These are phyloP conservation scores for Gandaritis pyraliata DNA, from an alignment of 2,888 invertebrate species.

Conservation along the genomic window DNA sequence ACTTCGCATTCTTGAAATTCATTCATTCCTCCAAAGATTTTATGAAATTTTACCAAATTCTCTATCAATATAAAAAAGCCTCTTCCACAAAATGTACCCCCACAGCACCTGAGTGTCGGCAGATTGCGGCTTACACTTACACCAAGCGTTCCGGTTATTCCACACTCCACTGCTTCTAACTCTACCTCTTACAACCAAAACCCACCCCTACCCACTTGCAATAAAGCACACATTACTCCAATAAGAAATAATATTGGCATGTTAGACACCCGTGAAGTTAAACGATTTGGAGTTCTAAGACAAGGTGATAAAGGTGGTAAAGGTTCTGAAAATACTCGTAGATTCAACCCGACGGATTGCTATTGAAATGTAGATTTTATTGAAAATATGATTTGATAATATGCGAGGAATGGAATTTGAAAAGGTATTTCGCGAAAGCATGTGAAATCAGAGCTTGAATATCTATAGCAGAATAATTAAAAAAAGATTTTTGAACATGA, in stretches of 20 bases:
- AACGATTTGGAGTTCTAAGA: slow-evolving; percentile 44
- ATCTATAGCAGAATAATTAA: too few relatives aligned
- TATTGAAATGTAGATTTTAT: slow-evolving; percentile 60
- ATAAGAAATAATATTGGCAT: slow-evolving; percentile 6
- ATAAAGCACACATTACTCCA: slow-evolving; percentile 40
- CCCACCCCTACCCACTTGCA: slow-evolving; percentile 38
- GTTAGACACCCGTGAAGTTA: slow-evolving; percentile 30
- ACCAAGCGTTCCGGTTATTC: slow-evolving; percentile 64
- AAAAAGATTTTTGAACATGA: too few relatives aligned
- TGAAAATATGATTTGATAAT: slow-evolving; percentile 61
- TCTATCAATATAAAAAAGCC: slow-evolving; percentile 44
- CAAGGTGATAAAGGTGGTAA: slow-evolving; percentile 33
- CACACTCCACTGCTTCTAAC: slow-evolving; percentile 47
- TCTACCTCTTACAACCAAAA: slow-evolving; percentile 36
- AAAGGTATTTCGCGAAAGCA: slow-evolving; percentile 34
- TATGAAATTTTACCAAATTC: background rate
- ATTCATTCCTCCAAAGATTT: too few relatives aligned
- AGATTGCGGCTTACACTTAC: slow-evolving; percentile 77
- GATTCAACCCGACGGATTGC: slow-evolving; percentile 38
- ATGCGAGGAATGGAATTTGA: slow-evolving; percentile 42
- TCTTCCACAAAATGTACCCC: slow-evolving; percentile 54
- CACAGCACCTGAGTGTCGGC: slow-evolving; percentile 75
- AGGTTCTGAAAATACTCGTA: slow-evolving; percentile 24
- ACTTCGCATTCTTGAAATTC: too few relatives aligned
- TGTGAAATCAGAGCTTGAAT: slow-evolving; percentile 14